Base-by-base conservation (phyloP, 1,140 invertebrate genomes). In the Zaprionus davidi region DNA sequence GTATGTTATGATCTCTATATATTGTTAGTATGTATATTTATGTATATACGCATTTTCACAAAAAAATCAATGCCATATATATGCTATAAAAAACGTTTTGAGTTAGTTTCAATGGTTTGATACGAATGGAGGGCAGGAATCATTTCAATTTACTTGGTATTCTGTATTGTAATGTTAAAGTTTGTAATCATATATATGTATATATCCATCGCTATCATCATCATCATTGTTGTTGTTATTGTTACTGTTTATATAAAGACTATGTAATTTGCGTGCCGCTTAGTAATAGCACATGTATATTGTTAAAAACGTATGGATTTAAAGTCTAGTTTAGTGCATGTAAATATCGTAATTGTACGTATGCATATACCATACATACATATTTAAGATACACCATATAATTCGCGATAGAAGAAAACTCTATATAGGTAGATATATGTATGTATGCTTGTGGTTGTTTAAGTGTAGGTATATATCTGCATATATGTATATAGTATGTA, bases 71-170 rank as follows among this genome's bases (percentile, higher is more conserved):
- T 90, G 84, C 78, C 71, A 88, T 81, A 85, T 81, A 86, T 81
- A 86, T 82, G 71, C 71, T 83, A 83, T 87, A 90, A 84, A 88
- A 90, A 90, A 82, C 66, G 46, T 59, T 77, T 77, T 87, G 84
- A 84, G 84, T 87, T 87, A 88, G 84, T 87, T 87, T 84, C 71
- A 88, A 87, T 90, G 78, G 78, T 88, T 88, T 90, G 87, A 90
- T 90, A 91, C 88, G 88, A 91, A 91, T 91, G 88, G 88, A 91
- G 88, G 87, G 88, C 88, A 91, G 88, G 88, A 91, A 91, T 91
- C 88, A 91, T 87, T 91, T 91, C 88, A 88, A 90, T 84, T 84
- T 84, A 90, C 85, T 90, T 90, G 85, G 78, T 88, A 78, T 75
- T 79, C 57, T 76, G 73, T 82, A 62, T 76, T 71, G 51, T 81